Conservation (phyloP, 92 coral and sea anemone species). For the Muricea muricata region DNA sequence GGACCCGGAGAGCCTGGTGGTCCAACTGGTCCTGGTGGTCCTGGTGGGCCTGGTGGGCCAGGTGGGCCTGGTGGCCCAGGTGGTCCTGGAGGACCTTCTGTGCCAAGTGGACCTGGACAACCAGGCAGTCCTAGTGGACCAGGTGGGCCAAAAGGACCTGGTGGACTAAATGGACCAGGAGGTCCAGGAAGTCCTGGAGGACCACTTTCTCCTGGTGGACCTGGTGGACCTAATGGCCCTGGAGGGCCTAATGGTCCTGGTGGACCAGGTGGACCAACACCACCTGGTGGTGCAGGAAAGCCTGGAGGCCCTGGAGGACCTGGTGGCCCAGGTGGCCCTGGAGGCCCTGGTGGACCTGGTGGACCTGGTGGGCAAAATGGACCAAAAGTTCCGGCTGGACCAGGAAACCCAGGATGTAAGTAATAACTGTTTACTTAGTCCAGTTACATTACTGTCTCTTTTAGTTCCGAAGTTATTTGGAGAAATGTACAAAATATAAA, state of each 20-base stretch:
- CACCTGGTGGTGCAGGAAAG: slow-evolving; percentile 46
- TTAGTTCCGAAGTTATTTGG: too few species aligned
- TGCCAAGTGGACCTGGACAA: slow-evolving; percentile 22
- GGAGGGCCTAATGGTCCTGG: slow-evolving; percentile 77
- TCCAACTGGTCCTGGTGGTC: slow-evolving; percentile 60
- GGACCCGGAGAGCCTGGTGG: slow-evolving; percentile 76
- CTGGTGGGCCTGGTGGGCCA: slow-evolving; percentile 61
- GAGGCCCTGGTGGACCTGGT: slow-evolving; percentile 73
- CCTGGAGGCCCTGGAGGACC: slow-evolving; percentile 73
- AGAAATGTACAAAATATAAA: too few species aligned
- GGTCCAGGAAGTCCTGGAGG: slow-evolving; percentile 57
- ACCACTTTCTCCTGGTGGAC: slow-evolving; percentile 26
- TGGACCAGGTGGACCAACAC: slow-evolving; percentile 63
- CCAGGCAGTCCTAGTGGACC: slow-evolving; percentile 54
- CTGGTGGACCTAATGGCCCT: slow-evolving; percentile 45
- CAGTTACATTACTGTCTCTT: too few species aligned
- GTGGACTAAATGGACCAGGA: slow-evolving; percentile 73
- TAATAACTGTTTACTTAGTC: too few species aligned
- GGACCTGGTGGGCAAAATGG: slow-evolving; percentile 86
- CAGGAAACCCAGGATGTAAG: slow-evolving; percentile 76
- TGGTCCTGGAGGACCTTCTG: slow-evolving; percentile 74
- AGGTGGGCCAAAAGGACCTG: slow-evolving; percentile 53
- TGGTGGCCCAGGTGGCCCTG: slow-evolving; percentile 74
- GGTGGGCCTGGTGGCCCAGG: slow-evolving; percentile 81
- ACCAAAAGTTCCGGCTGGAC: slow-evolving; percentile 74